Evolutionary conservation across 2,113 vertebrate genomes (phyloP).

Genomic region (Limanda limanda): DNA sequence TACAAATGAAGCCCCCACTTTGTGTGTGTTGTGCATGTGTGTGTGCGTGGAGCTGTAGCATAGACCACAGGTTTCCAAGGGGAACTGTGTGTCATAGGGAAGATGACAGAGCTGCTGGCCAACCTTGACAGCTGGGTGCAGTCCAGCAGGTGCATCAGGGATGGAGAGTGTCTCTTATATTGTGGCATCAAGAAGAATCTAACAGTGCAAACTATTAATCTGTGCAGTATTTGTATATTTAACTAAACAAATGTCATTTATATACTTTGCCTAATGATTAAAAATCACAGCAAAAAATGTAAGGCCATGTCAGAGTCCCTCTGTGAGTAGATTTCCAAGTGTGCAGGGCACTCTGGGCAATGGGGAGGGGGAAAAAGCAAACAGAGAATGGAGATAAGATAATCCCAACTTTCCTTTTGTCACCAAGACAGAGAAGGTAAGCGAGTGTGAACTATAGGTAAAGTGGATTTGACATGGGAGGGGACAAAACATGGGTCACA

Average conservation of each 20-base stretch:
- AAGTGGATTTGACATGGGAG: conserved; percentile 15
- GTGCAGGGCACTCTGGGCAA: conserved; percentile 9
- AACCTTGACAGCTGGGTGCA: conserved; percentile 62
- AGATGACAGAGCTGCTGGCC: conserved; percentile 71
- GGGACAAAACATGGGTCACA: no score
- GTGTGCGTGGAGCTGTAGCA: neutral
- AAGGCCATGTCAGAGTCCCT: neutral
- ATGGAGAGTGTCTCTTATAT: conserved; percentile 31
- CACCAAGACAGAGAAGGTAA: conserved; percentile 42
- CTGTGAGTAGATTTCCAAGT: conserved; percentile 6
- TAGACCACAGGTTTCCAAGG: conserved; percentile 28
- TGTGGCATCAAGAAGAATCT: conserved; percentile 12
- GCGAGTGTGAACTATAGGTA: conserved; percentile 20
- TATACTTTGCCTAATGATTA: neutral
- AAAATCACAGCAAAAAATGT: neutral
- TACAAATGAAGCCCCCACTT: conserved; percentile 6
- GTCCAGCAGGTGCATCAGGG: conserved; percentile 68
- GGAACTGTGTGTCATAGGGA: conserved; percentile 23
- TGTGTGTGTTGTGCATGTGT: conserved; percentile 1
- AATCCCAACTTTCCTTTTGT: conserved; percentile 43
- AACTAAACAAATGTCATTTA: neutral
- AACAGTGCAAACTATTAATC: conserved; percentile 1
- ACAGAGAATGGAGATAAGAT: conserved; percentile 28
- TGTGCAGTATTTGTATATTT: neutral
- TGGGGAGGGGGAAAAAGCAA: conserved; percentile 8